A percentile compares a stretch with the other conserved stretches of the same genome.
Conservation (phyloP, 1,140 invertebrate genomes). For the Apis laboriosa region DNA sequence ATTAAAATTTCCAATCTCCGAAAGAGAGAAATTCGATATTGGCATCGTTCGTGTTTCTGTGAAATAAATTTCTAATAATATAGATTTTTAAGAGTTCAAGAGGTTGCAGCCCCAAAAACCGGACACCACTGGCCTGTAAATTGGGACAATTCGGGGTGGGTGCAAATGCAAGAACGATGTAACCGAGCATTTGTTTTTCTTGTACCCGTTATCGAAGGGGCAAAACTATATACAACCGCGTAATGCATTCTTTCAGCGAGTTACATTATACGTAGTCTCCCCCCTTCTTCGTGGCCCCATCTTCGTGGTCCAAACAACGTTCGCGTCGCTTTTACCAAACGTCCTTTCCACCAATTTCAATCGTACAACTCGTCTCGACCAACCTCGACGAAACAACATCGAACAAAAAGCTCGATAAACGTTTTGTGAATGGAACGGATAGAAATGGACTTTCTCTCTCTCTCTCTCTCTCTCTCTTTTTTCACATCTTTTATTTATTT, state of each 20-base stretch:
- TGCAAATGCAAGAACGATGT: slow-evolving; percentile 27
- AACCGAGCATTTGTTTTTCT: slow-evolving; percentile 49
- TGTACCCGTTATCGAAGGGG: slow-evolving; percentile 5
- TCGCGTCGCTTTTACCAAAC: background rate
- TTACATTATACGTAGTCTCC: slow-evolving; percentile 4
- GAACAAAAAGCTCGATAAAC: no score
- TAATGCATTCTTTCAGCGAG: slow-evolving; percentile 43
- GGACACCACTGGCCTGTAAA: slow-evolving; percentile 35
- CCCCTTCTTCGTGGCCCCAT: background rate
- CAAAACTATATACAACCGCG: slow-evolving; percentile 1
- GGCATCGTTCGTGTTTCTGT: no score
- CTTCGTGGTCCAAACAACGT: slow-evolving; percentile 20
- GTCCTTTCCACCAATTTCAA: background rate
- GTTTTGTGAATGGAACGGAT: no score
- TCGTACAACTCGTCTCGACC: background rate
- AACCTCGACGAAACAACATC: no score
- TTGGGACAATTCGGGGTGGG: slow-evolving; percentile 35
- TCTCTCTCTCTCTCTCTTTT: background rate
- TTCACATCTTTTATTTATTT: background rate
- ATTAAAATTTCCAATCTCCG: no score
- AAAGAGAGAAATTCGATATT: no score
- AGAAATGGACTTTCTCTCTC: background rate
- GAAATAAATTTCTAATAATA: no score
- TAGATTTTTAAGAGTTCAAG: background rate
- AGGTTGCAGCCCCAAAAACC: background rate